These are phyloP conservation scores for Ciona savignyi DNA, from an alignment of 23 tunicate genomes.

Conservation along the genomic window DNA sequence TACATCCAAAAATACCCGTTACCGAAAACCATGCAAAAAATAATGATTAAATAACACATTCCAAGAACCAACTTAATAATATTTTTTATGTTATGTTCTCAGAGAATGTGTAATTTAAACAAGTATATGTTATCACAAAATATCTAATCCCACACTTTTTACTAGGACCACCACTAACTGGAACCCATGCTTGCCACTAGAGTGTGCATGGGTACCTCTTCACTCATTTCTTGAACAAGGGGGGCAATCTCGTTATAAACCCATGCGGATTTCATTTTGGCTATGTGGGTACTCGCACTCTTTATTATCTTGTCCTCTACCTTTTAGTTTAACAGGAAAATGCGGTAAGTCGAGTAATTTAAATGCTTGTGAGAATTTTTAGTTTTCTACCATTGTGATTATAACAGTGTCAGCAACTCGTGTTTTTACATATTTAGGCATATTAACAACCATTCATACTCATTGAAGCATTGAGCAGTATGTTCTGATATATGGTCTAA, in stretches of 20 bases:
- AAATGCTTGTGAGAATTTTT: too few relatives aligned
- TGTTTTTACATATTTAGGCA: too few relatives aligned
- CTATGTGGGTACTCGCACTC: neutral
- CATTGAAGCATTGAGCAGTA: too few relatives aligned
- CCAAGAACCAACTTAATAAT: neutral
- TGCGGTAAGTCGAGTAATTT: too few relatives aligned
- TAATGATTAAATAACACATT: neutral
- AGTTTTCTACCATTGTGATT: too few relatives aligned
- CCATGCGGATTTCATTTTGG: constrained; percentile 15
- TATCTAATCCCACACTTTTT: too few relatives aligned
- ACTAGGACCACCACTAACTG: neutral
- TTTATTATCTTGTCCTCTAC: constrained; percentile 13
- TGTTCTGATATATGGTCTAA: too few relatives aligned
- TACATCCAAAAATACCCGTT: neutral
- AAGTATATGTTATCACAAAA: neutral
- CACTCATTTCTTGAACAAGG: constrained; percentile 65
- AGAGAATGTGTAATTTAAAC: neutral
- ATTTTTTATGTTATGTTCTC: neutral
- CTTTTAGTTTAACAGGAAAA: constrained; percentile 2
- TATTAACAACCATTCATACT: too few relatives aligned
- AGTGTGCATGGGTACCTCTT: constrained; percentile 34
- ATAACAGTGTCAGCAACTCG: too few relatives aligned
- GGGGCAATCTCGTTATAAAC: constrained; percentile 29
- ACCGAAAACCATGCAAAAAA: neutral
- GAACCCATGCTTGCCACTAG: neutral